These are phyloP conservation scores for Seriola aureovittata DNA, from an alignment of 2,113 vertebrate genomes.

Conservation along the genomic window DNA sequence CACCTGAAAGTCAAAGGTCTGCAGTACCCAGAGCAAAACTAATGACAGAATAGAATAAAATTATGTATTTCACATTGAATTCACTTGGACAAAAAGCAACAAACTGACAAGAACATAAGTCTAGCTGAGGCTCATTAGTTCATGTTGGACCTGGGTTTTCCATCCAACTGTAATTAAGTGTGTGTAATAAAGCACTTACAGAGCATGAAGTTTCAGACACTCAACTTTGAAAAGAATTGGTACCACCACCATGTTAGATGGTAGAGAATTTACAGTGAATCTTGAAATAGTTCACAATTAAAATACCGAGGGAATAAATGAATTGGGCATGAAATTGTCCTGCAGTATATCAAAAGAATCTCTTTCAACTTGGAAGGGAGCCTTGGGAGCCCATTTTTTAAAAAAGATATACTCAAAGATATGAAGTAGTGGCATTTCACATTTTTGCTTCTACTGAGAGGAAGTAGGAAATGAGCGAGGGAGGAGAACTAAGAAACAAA, in stretches of 20 bases:
- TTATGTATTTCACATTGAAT: not conserved
- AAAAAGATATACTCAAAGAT: slow-evolving; percentile 55
- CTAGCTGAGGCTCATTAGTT: slow-evolving; percentile 35
- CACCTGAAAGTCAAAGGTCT: not conserved
- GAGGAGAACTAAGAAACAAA: slow-evolving; percentile 18
- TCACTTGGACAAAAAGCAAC: not conserved
- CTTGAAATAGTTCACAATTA: slow-evolving; percentile 72
- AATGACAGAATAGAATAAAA: slow-evolving; percentile 9
- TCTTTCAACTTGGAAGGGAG: slow-evolving; percentile 65
- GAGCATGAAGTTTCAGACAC: slow-evolving; percentile 39
- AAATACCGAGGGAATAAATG: slow-evolving; percentile 66
- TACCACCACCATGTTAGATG: slow-evolving; percentile 41
- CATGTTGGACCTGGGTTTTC: slow-evolving; percentile 34
- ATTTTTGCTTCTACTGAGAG: slow-evolving; percentile 37
- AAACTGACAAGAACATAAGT: slow-evolving; percentile 20
- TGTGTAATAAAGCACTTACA: slow-evolving; percentile 52
- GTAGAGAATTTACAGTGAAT: slow-evolving; percentile 60
- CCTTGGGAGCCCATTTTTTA: slow-evolving; percentile 45
- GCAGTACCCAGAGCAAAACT: not conserved
- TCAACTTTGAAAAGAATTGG: slow-evolving; percentile 46
- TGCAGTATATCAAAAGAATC: slow-evolving; percentile 67
- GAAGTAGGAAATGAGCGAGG: slow-evolving; percentile 20
- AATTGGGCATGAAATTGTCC: slow-evolving; percentile 71
- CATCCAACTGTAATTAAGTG: slow-evolving; percentile 33
- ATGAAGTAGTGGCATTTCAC: slow-evolving; percentile 59